phyloP scores from a whole-genome alignment of 2,113 vertebrate species.

The Pelecanoides urinatrix region DNA sequence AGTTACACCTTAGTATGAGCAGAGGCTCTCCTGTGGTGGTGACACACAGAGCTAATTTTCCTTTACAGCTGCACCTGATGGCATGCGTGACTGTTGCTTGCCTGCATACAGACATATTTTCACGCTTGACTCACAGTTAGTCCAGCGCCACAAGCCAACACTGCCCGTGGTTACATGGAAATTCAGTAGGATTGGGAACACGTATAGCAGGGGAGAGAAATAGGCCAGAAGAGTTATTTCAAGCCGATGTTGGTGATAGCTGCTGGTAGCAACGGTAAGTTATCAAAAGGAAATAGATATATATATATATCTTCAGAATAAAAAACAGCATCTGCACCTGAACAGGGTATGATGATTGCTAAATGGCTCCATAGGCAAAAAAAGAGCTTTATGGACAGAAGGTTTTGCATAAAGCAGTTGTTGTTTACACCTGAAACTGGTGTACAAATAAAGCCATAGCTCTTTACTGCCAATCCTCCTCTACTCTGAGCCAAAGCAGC shows the following conservation, averaged over 20 bases:
- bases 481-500: background rate
- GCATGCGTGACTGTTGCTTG: background rate
- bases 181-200: background rate
- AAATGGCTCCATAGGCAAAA: background rate
- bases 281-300: background rate
- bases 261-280: background rate
- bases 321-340: background rate
- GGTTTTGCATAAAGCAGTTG: conserved; percentile 10
- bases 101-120: background rate
- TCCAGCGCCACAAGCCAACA: background rate
- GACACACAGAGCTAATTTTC: background rate
- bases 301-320: background rate
- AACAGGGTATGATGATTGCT: background rate
- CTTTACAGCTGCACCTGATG: background rate
- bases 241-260: background rate
- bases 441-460: conserved; percentile 15
- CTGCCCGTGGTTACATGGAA: accelerated
- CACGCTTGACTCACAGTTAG: background rate
- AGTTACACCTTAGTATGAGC: background rate
- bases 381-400: background rate
- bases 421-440: conserved; percentile 22
- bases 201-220: background rate
- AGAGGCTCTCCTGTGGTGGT: background rate
- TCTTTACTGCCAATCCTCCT: background rate
- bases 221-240: background rate